Percentiles rank a stretch among this genome's conserved stretches.
Conservation (phyloP, 2,113 vertebrate species). For the Zingel zingel region DNA sequence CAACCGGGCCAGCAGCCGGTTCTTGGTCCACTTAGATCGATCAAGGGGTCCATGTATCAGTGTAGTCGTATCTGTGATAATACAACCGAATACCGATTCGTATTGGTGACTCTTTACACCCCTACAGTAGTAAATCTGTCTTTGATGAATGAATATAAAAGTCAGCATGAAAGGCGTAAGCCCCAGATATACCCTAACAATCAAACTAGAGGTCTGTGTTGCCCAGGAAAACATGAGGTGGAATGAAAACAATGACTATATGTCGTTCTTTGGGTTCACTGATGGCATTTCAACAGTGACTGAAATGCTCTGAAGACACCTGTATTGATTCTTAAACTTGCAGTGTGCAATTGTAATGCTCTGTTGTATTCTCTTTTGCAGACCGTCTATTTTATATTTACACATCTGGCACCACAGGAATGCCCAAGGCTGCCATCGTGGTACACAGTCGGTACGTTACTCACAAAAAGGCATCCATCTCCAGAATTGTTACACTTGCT, state of each 20-base stretch:
- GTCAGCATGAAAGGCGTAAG: slow-evolving; percentile 3
- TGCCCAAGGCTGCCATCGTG: slow-evolving; percentile 93
- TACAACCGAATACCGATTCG: too few species aligned
- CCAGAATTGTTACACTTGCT: background rate
- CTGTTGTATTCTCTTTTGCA: slow-evolving; percentile 59
- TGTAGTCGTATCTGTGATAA: too few species aligned
- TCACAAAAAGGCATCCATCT: background rate
- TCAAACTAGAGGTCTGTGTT: background rate
- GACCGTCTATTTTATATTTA: slow-evolving; percentile 94
- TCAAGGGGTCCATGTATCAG: too few species aligned
- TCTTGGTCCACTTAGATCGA: too few species aligned
- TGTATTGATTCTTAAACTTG: background rate
- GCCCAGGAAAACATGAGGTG: background rate
- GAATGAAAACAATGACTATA: background rate
- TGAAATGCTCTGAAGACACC: slow-evolving; percentile 5
- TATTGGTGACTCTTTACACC: too few species aligned
- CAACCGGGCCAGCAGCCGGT: too few species aligned
- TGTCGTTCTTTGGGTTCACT: background rate
- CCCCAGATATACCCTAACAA: background rate
- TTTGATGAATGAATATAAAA: background rate
- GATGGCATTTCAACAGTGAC: background rate
- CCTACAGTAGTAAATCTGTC: background rate
- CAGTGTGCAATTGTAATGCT: slow-evolving; percentile 10
- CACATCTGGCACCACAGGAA: slow-evolving; percentile 91
- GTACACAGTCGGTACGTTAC: slow-evolving; percentile 91